Base-by-base conservation (phyloP, 2,888 invertebrate genomes). In the Girardia tigrina region DNA sequence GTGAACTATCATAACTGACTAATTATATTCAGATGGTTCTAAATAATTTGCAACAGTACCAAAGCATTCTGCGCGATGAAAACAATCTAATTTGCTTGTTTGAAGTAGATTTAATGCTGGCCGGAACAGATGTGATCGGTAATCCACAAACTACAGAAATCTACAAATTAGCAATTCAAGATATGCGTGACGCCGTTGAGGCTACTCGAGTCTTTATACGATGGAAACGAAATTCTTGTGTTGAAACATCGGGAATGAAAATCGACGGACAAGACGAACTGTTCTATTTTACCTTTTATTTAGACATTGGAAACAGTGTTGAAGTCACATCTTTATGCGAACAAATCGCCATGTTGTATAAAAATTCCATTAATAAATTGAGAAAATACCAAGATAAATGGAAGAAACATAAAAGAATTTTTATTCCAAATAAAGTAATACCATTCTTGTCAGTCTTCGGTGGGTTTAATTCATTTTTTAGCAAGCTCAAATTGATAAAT, bases 151-250 rank as follows among this genome's bases (percentile, higher is more conserved):
- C 76, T 1, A 27, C 76, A 20, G 76, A 76, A 27, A 27, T 76
- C 28, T 77, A 70, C 75, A 76, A 76, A 42, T 69, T 76, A 14
- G 76, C 76, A 16, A 29, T 77, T 2, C 76, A 77, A 29, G 77
- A 77, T 20, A 16, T 77, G 16, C 77, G 77, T 26, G 77, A 77
- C 29, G 77, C 77, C 12, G 29, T 77, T 20, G 77, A 77, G 71
- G 29, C 29, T 6, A 77, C 77, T 8, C 56, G 76, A 16, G 83
- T 87, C 0, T 90, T 93, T 81, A 88, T 90, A 0, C 88, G 93
- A 8, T 94, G 93, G 93, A 90, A 91, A 90, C 87, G 88, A 79
- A 89, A 89, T 14, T 90, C 90, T 0, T 93, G 92, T 80, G 81
- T 90, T 0, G 87, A 88, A 42, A 90, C 90, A 77, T 86, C 88